Base-by-base conservation (phyloP, 2,113 vertebrate genomes). In the Mugil cephalus region DNA sequence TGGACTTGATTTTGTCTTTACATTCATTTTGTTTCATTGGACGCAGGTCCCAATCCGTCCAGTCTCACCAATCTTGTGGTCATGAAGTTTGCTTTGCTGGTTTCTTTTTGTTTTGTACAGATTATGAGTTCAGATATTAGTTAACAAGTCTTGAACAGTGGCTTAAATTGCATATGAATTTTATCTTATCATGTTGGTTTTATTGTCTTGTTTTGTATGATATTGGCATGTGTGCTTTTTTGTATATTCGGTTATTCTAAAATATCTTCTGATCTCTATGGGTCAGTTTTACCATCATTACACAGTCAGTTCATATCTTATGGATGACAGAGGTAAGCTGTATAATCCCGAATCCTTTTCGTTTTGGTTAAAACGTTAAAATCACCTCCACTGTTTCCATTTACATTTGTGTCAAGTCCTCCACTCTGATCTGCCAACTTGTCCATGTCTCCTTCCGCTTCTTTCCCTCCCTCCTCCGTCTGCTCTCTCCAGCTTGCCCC, bases 401-500 rank as follows among this genome's bases (percentile, higher is more conserved):
- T 48, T 15, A 42, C 52, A 46, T 46, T 8, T 2, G 34, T 12
- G 19, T 59, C 6, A 55, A 43, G 9, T 17, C 8, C 1, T n/a
- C 3, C 6, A 18, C 24, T 34, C 43, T 64, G 1, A 51, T 54
- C 18, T 17, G 6, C 8, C 1, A 0, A 6, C 42, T 14, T 14
- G 50, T 39, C 35, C 12, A 19, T 14, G 8, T 50, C 8, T 34
- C 14, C 2, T 14, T n/a, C 4, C 7, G 4, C 7, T 24, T 45
- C 21, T 8, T 59, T 9, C 30, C 3, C 6, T 30, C 17, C 11
- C 11, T 36, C 7, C 18, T 67, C 21, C 51, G 18, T 58, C 30
- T 68, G 21, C 50, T n/a, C n/a, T n/a, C 87, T 89, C 34, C 90
- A 99, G 96, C 51, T 14, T 95, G 34, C 92, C 94, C 48, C 59